Base-by-base conservation (phyloP, 2,113 vertebrate species). In the Rhea pennata region DNA sequence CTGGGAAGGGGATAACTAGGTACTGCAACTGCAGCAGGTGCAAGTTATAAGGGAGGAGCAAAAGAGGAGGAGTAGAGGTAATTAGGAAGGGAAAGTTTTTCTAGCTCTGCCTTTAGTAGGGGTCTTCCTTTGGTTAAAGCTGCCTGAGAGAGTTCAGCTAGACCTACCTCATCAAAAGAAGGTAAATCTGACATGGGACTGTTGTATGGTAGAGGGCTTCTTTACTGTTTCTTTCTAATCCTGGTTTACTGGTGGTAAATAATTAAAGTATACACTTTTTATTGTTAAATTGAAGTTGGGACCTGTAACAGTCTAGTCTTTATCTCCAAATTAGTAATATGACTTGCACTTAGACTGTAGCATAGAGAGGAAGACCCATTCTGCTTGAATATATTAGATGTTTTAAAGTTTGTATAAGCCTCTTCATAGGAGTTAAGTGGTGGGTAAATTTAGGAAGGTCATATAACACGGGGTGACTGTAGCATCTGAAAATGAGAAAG, bases 391-490 rank as follows among this genome's bases (percentile, higher is more conserved):
- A 48, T 48, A 48, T 48, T 17, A 48, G 17, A 48, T 20, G 31
- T 80, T 80, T 88, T 76, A 20, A 46, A 33, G 44, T 66, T 80
- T 81, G 29, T n/a, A 74, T 64, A 64, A 84, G 81, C 21, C 46
- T 19, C 8, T 33, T 88, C 10, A 19, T 0, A 31, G 71, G 21
- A 15, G 56, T 26, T 46, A 85, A 83, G 31, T 12, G 33, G 51
- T 88, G 64, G 39, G 72, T 67, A 76, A 84, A 73, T 71, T 40
- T 54, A 56, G 14, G n/a, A 82, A 88, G 67, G 64, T 54, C 64
- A 31, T 2, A 3, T 0, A 0, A 66, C 66, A 33, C 42, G 27
- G 48, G 10, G 14, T 73, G 51, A 51, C 67, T 65, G 0, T 61
- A 88, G 73, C 16, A 83, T 76, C 33, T 74, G 59, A 53, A 79